Percentiles rank a stretch among this genome's conserved stretches.
These are phyloP conservation scores for Porites divaricata DNA, from an alignment of 92 coral and sea anemone genomes.

Conservation along the genomic window DNA sequence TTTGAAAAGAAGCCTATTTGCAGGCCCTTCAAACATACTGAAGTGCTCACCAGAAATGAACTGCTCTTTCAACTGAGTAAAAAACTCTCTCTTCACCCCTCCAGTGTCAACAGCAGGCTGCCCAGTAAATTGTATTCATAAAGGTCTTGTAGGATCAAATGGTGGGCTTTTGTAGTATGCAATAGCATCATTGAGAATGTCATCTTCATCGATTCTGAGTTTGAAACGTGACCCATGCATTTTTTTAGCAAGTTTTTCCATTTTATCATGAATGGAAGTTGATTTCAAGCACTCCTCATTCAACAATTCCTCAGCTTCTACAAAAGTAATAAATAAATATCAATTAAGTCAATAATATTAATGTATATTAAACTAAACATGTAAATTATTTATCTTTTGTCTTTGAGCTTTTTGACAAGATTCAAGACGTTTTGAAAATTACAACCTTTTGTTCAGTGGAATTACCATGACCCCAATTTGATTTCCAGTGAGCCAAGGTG, in stretches of 20 bases:
- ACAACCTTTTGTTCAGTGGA: too few species aligned
- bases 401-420: too few species aligned
- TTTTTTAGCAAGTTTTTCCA: slow-evolving; percentile 24
- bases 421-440: too few species aligned
- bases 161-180: slow-evolving; percentile 37
- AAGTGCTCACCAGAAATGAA: background rate
- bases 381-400: slow-evolving; percentile 3
- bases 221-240: slow-evolving; percentile 31
- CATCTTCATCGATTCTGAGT: slow-evolving; percentile 41
- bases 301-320: slow-evolving; percentile 28
- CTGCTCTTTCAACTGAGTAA: slow-evolving; percentile 35
- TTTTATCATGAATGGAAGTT: slow-evolving; percentile 18
- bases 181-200: slow-evolving; percentile 51
- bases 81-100: slow-evolving; percentile 47
- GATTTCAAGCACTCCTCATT: slow-evolving; percentile 7
- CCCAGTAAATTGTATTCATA: too few species aligned
- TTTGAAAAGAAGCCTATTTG: slow-evolving; percentile 13
- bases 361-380: background rate
- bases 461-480: too few species aligned
- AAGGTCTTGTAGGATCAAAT: too few species aligned
- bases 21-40: slow-evolving; percentile 49
- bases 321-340: slow-evolving; percentile 26
- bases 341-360: background rate
- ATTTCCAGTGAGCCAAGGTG: too few species aligned
- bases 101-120: slow-evolving; percentile 49